Conservation (phyloP, 2,797 vertebrate genomes). For the Lutjanus campechanus region DNA sequence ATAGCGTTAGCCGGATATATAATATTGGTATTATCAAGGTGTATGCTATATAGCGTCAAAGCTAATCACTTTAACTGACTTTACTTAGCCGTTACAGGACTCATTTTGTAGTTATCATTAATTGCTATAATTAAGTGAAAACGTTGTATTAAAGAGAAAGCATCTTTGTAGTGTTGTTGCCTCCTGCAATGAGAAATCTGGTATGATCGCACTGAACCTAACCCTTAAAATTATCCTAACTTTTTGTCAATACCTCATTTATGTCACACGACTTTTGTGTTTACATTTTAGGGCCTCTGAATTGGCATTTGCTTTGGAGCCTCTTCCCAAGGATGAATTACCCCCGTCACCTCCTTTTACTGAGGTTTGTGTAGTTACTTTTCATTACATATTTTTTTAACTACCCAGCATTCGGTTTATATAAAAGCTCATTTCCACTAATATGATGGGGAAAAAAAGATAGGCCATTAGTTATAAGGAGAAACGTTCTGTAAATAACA, state of each 20-base stretch:
- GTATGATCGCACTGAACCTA: not conserved
- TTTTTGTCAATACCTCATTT: not conserved
- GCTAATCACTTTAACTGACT: not conserved
- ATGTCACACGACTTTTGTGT: conserved; percentile 7
- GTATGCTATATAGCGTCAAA: not conserved
- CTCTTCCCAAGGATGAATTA: conserved; percentile 90
- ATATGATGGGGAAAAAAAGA: too few relatives aligned
- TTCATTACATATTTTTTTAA: not conserved
- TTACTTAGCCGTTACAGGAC: not conserved
- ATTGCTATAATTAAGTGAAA: not conserved
- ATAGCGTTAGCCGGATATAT: not conserved
- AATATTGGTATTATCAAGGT: not conserved
- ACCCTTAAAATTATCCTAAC: not conserved
- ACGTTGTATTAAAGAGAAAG: not conserved
- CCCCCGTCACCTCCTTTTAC: conserved; percentile 87
- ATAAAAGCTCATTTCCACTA: too few relatives aligned
- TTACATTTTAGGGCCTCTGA: conserved; percentile 92
- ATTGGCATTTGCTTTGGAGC: conserved; percentile 92
- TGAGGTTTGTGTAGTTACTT: conserved; percentile 85
- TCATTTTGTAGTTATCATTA: not conserved
- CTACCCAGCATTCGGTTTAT: not conserved
- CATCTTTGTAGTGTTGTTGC: not conserved
- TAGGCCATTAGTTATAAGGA: too few relatives aligned
- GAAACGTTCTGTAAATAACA: too few relatives aligned
- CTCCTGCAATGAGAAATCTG: not conserved